Base-by-base conservation (phyloP, 1,140 invertebrate genomes). In the Drosophila neocordata region DNA sequence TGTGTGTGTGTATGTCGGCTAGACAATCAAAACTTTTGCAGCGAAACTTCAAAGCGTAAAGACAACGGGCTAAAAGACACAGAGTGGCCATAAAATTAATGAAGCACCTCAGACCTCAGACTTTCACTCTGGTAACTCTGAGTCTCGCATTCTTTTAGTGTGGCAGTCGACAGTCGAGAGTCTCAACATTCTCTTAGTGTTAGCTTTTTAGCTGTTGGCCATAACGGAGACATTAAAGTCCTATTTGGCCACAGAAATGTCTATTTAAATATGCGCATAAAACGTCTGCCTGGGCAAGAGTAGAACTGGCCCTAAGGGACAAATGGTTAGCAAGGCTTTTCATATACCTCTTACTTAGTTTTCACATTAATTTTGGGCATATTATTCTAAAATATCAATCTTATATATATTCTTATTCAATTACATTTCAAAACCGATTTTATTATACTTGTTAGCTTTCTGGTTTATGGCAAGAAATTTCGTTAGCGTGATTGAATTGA, bases 21-120 rank as follows among this genome's bases (percentile, higher is more conserved):
- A 79, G 84, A 87, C 83, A 87, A 87, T 87, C 83, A 88, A 87
- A 87, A 87, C 84, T 87, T 87, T 87, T 88, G 58, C 65, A 48
- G 69, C 62, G 66, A 58, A 77, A 83, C 75, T 88, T 87, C 79
- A 83, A 87, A 89, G 83, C 76, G 41, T 48, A 71, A 73, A 83
- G 63, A 51, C 73, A 73, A 70, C 64, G 51, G 41, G 41, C 41
- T 48, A 69, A 72, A 72, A 52, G 41, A 51, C 63, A 56, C 48
- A 18, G 34, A 63, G 59, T 60, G 84, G 69, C 83, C 79, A 87
- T 87, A 89, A 87, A 87, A 88, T 87, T 87, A 88, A 87, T 87
- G 84, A 87, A 87, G 84, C 83, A 84, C 72, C 82, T 75, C 67
- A 53, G 77, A 37, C 18, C 34, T 20, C 55, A 37, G 24, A 48